These are phyloP conservation scores for Oncorhynchus masou DNA, from an alignment of 2,113 vertebrate genomes.

Conservation along the genomic window DNA sequence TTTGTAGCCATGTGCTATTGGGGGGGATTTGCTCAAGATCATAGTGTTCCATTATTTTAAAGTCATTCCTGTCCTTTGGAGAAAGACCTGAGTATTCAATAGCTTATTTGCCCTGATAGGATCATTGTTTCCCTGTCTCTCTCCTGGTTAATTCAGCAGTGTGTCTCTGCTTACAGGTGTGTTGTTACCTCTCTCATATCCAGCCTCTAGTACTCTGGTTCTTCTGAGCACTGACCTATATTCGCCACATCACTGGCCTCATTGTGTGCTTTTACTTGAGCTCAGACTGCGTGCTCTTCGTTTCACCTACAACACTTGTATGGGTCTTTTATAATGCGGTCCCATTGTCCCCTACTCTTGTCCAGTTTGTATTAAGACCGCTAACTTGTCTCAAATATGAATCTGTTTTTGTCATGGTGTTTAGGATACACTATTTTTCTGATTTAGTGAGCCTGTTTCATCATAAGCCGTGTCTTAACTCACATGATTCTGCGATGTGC, in stretches of 20 bases:
- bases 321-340: too few species aligned
- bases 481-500: too few species aligned
- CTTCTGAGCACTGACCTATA: conserved; percentile 22
- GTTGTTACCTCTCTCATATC: conserved; percentile 39
- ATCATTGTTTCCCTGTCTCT: neutral
- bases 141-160: conserved; percentile 50
- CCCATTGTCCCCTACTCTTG: too few species aligned
- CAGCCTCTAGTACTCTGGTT: neutral
- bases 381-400: too few species aligned
- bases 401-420: too few species aligned
- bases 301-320: neutral
- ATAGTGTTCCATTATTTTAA: neutral
- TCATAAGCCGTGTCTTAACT: too few species aligned
- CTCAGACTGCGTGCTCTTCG: neutral
- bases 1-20: neutral
- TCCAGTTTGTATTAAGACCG: too few species aligned
- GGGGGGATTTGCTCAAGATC: neutral
- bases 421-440: too few species aligned
- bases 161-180: conserved; percentile 46
- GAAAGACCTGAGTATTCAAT: neutral
- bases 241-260: conserved; percentile 36
- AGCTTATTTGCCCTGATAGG: neutral
- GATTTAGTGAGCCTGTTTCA: too few species aligned
- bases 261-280: conserved; percentile 18
- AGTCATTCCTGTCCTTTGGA: neutral